These are phyloP conservation scores for Doris montereyensis DNA, from an alignment of 2,888 invertebrate genomes.

Conservation along the genomic window DNA sequence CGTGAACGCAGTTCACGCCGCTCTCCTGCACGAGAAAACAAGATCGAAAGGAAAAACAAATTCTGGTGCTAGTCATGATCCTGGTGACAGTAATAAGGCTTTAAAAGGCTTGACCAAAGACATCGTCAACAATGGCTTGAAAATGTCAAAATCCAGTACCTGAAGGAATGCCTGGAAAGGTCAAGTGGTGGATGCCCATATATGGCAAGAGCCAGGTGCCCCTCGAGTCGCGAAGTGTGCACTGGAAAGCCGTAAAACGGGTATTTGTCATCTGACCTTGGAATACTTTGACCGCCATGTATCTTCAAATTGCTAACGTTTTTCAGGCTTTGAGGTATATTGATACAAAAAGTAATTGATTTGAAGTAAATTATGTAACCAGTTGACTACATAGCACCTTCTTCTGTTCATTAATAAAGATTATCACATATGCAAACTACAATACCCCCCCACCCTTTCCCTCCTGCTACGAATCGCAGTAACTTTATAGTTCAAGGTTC, in stretches of 20 bases:
- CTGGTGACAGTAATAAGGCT: background rate
- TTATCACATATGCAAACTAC: too few species aligned
- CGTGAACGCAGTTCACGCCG: conserved; percentile 52
- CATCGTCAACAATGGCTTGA: conserved; percentile 51
- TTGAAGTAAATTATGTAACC: too few species aligned
- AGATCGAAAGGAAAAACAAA: background rate
- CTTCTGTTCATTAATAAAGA: too few species aligned
- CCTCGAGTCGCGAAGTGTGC: conserved; percentile 37
- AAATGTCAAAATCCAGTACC: conserved; percentile 56
- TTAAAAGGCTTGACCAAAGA: conserved; percentile 41
- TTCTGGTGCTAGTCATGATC: background rate
- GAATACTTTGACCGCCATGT: conserved; percentile 38
- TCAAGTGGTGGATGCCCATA: conserved; percentile 53
- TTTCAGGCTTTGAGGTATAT: too few species aligned
- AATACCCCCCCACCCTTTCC: too few species aligned
- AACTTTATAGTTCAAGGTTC: too few species aligned
- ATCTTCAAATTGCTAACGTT: too few species aligned
- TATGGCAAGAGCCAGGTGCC: conserved; percentile 50
- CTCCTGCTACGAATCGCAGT: too few species aligned
- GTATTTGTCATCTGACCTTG: conserved; percentile 42
- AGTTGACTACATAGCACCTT: too few species aligned
- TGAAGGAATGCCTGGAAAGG: conserved; percentile 61
- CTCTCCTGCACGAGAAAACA: too few species aligned
- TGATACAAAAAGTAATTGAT: too few species aligned
- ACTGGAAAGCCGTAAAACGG: conserved; percentile 33